Evolutionary conservation across 2,797 vertebrate genomes (phyloP).

Genomic region (Todus mexicanus): DNA sequence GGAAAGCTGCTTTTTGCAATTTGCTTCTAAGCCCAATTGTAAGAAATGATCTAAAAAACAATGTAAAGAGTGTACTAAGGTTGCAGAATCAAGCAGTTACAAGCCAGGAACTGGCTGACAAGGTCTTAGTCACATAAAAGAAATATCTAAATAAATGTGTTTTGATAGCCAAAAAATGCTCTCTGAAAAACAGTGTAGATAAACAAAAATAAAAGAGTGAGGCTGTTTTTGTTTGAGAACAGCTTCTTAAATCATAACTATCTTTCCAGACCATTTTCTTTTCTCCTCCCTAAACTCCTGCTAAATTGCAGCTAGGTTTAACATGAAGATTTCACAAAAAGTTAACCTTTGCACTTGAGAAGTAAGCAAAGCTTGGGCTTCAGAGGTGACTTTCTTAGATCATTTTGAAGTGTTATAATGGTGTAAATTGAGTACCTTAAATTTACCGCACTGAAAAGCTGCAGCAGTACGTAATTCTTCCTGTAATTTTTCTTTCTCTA

Average conservation of each 20-base stretch:
- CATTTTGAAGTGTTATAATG: not conserved
- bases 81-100: not conserved
- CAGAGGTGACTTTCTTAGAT: not conserved
- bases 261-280: slow-evolving; percentile 6
- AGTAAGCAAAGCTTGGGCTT: not conserved
- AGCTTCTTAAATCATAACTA: not conserved
- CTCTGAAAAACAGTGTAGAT: not conserved
- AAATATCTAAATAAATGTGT: not conserved
- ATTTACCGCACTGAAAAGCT: not conserved
- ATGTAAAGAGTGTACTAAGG: not conserved
- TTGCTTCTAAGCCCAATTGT: not conserved
- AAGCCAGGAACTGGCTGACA: not conserved
- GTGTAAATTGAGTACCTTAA: not conserved
- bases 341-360: not conserved
- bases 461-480: not conserved
- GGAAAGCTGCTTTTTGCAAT: not conserved
- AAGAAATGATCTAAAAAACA: not conserved
- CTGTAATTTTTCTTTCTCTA: not conserved
- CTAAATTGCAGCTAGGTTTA: not conserved
- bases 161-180: not conserved
- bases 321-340: not conserved
- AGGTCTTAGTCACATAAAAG: not conserved
- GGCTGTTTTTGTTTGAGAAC: not conserved
- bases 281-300: not conserved
- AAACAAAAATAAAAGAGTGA: slow-evolving; percentile 33